Base-by-base conservation (phyloP, 2,888 invertebrate genomes). In the Lasioglossum figueresi region DNA sequence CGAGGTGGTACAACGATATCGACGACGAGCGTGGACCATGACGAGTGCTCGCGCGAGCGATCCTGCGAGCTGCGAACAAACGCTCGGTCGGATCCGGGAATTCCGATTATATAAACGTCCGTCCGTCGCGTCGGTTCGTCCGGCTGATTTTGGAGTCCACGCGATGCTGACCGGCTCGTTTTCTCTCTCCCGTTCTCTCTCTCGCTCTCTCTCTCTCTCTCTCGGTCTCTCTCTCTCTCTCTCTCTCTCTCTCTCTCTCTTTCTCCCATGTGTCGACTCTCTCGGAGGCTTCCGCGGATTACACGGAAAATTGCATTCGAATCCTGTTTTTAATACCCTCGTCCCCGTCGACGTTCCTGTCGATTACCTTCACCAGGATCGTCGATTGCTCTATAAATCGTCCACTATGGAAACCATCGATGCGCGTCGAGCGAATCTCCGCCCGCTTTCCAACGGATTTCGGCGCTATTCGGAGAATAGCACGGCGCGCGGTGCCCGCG, bases 241-340 rank as follows among this genome's bases (percentile, higher is more conserved):
- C n/a, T n/a, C n/a, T n/a, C n/a, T n/a, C n/a, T n/a, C n/a, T 52
- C 23, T 71, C 59, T 31, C 5, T 12, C 31, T 10, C 72, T n/a
- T 45, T 72, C 63, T 45, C 80, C 63, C 63, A 0, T 34, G 72
- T 59, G 80, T 85, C 88, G 83, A 87, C 88, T 52, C 52, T 82
- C 88, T 82, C 88, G 73, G 70, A 63, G 56, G 77, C 79, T 81
- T 73, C 86, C 81, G 56, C 45, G 85, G 85, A 85, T 85, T 85
- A 80, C 85, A 80, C 80, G 84, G 76, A 68, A 83, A 83, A 83
- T 84, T 85, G 85, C 84, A 85, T 85, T 84, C 74, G 72, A 76
- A 84, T 83, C 80, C 84, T 84, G 88, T 85, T 88, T 86, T 88
- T 88, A 88, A 88, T 88, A 88, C 88, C 86, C 84, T 79, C 86